These are phyloP conservation scores for Stigmatopora argus DNA, from an alignment of 2,113 vertebrate genomes.

Conservation along the genomic window DNA sequence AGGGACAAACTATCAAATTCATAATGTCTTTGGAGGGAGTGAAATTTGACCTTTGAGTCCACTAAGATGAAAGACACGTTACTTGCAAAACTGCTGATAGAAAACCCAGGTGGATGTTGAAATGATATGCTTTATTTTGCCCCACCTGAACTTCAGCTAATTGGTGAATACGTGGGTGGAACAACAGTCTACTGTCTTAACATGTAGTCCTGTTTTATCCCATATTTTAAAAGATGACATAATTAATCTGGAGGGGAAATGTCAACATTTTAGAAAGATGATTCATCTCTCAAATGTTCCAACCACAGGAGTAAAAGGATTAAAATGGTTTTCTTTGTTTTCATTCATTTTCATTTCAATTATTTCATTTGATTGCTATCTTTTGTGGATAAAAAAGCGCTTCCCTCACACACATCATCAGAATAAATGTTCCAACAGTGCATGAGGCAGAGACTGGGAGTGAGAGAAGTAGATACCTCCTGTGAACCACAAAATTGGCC, in stretches of 20 bases:
- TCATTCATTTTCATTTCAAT: neutral
- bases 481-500: conserved; percentile 63
- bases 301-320: neutral
- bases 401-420: conserved; percentile 33
- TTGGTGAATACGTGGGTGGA: conserved; percentile 44
- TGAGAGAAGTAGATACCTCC: conserved; percentile 50
- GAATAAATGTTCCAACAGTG: conserved; percentile 29
- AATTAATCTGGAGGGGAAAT: conserved; percentile 43
- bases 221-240: conserved; percentile 41
- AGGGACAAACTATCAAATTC: too few species aligned
- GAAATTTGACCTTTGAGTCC: conserved; percentile 10
- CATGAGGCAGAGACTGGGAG: conserved; percentile 15
- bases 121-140: conserved; percentile 40
- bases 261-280: conserved; percentile 39
- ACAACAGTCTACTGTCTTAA: conserved; percentile 40
- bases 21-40: neutral
- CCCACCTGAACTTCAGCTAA: conserved; percentile 44
- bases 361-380: neutral
- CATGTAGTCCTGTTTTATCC: conserved; percentile 28
- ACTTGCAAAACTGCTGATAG: conserved; percentile 35
- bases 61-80: conserved; percentile 11
- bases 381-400: neutral
- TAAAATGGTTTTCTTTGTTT: neutral
- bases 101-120: conserved; percentile 27
- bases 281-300: neutral